A percentile compares a stretch with the other conserved stretches of the same genome.
These are phyloP conservation scores for Drosophila lini DNA, from an alignment of 1,140 invertebrate species.

Conservation along the genomic window DNA sequence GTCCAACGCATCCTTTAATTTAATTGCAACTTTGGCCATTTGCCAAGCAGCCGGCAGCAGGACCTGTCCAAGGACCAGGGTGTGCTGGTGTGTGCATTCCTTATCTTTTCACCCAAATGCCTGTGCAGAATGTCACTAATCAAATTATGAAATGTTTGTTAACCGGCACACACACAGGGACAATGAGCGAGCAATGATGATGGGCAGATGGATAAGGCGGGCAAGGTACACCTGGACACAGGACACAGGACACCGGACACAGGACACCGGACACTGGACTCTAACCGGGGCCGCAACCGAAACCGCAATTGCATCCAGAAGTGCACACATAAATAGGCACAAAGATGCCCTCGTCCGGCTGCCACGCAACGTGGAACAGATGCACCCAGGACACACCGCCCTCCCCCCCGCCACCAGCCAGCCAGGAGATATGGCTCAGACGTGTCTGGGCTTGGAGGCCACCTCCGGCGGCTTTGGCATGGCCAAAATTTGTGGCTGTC, in stretches of 20 bases:
- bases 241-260: background rate
- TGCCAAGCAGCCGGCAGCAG: conserved; percentile 36
- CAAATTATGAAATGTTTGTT: conserved; percentile 77
- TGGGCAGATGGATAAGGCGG: conserved; percentile 50
- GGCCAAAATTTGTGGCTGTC: conserved; percentile 70
- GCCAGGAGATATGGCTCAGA: conserved; percentile 7
- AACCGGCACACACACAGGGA: conserved; percentile 36
- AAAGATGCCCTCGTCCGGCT: background rate
- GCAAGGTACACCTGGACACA: conserved; percentile 8
- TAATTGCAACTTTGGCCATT: conserved; percentile 60
- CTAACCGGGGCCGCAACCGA: conserved; percentile 14
- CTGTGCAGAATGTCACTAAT: conserved; percentile 77
- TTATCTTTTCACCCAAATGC: conserved; percentile 80
- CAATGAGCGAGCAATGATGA: conserved; percentile 57
- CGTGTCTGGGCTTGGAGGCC: conserved; percentile 29
- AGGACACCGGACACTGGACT: background rate
- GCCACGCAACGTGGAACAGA: conserved; percentile 18
- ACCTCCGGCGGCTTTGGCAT: conserved; percentile 21
- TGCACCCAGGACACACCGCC: conserved; percentile 7
- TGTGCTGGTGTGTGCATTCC: conserved; percentile 48
- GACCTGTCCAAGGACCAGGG: conserved; percentile 5
- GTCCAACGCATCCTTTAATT: conserved; percentile 50
- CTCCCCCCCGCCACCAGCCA: too few relatives aligned
- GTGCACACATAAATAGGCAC: conserved; percentile 20
- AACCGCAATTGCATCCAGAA: conserved; percentile 29